Base-by-base conservation (phyloP, 2,888 invertebrate species). In the Drosophila atripex region DNA sequence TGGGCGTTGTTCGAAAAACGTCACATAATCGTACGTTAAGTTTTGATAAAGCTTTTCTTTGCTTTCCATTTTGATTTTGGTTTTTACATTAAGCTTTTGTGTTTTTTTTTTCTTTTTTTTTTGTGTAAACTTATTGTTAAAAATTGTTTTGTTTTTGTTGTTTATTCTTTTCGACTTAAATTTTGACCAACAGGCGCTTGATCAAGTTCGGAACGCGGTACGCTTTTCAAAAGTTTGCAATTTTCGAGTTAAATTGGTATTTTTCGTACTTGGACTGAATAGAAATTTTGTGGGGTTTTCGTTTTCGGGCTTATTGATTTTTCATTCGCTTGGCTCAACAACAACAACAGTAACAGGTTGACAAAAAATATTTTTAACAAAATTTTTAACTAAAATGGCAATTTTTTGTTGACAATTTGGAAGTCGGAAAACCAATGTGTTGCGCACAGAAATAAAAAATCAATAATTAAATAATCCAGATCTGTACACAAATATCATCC, bases 1-100 rank as follows among this genome's bases (percentile, higher is more conserved):
- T 92, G 92, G 92, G 91, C 91, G 92, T 91, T 89, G 91, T 91
- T 91, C 88, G 86, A 90, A 90, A 88, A 90, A 89, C 90, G 91
- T 90, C 90, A 78, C 88, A 86, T 77, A 86, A 83, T 85, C 84
- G 83, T 83, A 86, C 86, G 80, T 80, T 70, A 75, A 61, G 32
- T 54, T 59, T 73, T 51, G 45, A 59, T 52, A 71, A 52, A 65
- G 53, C 70, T 77, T 79, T 61, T 38, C 9, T 64, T 83, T 65
- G 66, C 50, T 65, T 65, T 73, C 38, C 46, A 59, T 66, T 79
- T 63, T 68, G 47, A 55, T 66, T 73, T 78, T 73, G 65, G 73
- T 51, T 47, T 66, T 66, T 78, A 70, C 54, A 58, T 70, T 77
- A 70, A 53, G 23, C 80, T 70, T 69, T 59, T 55, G 41, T 49